These are phyloP conservation scores for Archips xylosteana DNA, from an alignment of 2,888 invertebrate genomes.

Conservation along the genomic window DNA sequence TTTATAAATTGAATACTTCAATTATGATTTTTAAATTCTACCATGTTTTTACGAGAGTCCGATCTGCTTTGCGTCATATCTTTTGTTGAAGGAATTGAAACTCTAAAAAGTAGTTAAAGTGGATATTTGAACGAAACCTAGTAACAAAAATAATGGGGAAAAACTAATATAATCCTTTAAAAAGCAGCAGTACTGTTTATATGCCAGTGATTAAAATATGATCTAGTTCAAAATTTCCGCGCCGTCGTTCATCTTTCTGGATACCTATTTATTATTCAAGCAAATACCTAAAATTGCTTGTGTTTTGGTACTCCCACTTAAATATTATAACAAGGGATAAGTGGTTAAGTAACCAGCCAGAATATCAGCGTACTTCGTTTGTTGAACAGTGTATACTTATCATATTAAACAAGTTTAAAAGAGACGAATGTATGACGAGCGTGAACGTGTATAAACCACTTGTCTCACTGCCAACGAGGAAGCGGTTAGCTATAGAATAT, in stretches of 20 bases:
- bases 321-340: conserved; percentile 6
- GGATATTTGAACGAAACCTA: background rate
- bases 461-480: too few relatives aligned
- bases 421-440: background rate
- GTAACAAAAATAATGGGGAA: background rate
- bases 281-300: background rate
- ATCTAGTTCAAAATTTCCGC: background rate
- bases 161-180: background rate
- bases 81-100: too few relatives aligned
- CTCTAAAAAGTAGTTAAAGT: too few relatives aligned
- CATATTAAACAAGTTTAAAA: background rate
- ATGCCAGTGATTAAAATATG: background rate
- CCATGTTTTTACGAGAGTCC: too few relatives aligned
- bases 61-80: too few relatives aligned
- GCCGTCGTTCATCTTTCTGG: background rate
- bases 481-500: too few relatives aligned
- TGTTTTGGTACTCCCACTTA: conserved; percentile 7
- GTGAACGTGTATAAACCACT: background rate
- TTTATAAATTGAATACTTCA: too few relatives aligned
- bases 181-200: background rate
- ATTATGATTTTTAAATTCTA: too few relatives aligned
- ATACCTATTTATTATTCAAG: conserved; percentile 3
- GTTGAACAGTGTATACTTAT: background rate
- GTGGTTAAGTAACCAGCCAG: background rate
- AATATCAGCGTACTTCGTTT: background rate